These are phyloP conservation scores for Ahaetulla prasina DNA, from an alignment of 2,113 vertebrate species.

Conservation along the genomic window DNA sequence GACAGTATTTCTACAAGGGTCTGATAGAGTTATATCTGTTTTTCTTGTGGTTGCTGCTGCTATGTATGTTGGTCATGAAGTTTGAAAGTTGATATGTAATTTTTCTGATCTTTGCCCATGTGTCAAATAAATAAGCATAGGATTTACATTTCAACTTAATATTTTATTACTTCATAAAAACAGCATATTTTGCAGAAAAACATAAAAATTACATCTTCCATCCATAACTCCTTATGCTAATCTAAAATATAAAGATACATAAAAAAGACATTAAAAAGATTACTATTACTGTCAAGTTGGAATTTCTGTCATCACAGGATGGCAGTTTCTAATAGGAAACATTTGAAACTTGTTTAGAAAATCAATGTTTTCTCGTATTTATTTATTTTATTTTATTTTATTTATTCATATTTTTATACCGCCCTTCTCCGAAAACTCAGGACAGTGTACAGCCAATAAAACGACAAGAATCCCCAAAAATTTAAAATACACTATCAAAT, in stretches of 20 bases:
- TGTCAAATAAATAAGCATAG: neutral
- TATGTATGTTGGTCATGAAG: neutral
- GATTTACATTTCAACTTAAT: neutral
- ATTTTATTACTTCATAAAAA: neutral
- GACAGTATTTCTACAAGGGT: neutral
- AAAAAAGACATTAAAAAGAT: neutral
- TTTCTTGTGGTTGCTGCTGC: neutral
- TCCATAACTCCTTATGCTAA: neutral
- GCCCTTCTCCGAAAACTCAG: too few species aligned
- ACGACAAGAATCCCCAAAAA: too few species aligned
- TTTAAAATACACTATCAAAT: too few species aligned
- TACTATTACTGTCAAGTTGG: neutral
- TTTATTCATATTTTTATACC: too few species aligned
- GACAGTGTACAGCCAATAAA: too few species aligned
- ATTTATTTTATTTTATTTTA: too few species aligned
- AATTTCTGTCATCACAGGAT: neutral
- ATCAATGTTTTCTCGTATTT: neutral
- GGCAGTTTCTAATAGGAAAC: neutral
- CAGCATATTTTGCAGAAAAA: neutral
- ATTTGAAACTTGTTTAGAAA: neutral
- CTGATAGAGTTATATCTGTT: neutral
- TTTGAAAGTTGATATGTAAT: neutral
- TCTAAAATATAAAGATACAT: neutral
- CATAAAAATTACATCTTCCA: neutral
- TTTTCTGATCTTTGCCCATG: neutral